phyloP scores from a whole-genome alignment of 2,888 invertebrate species.

The Drosophila aldrichi region DNA sequence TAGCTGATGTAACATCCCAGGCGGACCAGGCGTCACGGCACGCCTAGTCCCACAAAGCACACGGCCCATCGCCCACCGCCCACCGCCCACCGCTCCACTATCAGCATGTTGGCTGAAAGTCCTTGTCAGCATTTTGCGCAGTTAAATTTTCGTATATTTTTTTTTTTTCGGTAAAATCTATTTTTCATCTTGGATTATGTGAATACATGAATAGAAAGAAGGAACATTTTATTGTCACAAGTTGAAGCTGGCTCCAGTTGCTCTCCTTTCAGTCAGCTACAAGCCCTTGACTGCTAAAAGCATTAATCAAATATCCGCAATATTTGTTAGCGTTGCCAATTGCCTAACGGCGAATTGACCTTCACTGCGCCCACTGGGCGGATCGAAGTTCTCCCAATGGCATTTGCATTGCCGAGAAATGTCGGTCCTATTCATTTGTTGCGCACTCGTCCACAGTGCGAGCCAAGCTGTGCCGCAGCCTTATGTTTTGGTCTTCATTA shows the following conservation, averaged over 20 bases:
- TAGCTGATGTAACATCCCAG: conserved; percentile 77
- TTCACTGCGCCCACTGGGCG: conserved; percentile 4
- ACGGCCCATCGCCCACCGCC: neutral
- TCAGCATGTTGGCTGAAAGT: conserved; percentile 57
- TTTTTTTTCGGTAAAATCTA: conserved; percentile 67
- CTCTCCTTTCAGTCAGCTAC: conserved; percentile 19
- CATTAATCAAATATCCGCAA: conserved; percentile 74
- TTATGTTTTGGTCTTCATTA: conserved; percentile 67
- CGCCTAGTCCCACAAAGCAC: conserved; percentile 16
- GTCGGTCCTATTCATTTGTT: conserved; percentile 43
- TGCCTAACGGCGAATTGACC: conserved; percentile 25
- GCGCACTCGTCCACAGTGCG: conserved; percentile 35
- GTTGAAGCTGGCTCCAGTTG: conserved; percentile 44
- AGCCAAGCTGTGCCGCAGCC: conserved; percentile 21
- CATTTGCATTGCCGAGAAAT: conserved; percentile 23
- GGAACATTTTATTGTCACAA: conserved; percentile 76
- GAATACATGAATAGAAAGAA: conserved; percentile 74
- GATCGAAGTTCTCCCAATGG: conserved; percentile 4
- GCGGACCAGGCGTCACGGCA: conserved; percentile 38
- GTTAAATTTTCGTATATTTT: conserved; percentile 53
- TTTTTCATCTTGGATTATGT: conserved; percentile 79
- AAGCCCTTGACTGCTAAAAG: conserved; percentile 7
- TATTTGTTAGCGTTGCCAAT: conserved; percentile 39
- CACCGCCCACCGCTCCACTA: conserved; percentile 10
- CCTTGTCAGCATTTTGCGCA: conserved; percentile 78